These are phyloP conservation scores for Tribolium castaneum DNA, from an alignment of 1,140 invertebrate genomes.

Conservation along the genomic window DNA sequence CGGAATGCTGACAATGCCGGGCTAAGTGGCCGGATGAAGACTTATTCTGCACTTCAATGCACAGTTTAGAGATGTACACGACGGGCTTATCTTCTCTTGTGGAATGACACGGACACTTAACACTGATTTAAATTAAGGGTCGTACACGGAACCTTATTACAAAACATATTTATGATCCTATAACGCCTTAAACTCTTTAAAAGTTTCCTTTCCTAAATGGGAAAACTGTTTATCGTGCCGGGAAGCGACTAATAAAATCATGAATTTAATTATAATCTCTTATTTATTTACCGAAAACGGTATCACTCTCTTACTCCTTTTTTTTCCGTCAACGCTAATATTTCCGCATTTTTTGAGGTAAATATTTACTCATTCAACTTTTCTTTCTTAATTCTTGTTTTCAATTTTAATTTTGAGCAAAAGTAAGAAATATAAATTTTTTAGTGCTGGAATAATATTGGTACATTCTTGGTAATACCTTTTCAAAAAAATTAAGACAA, in stretches of 20 bases:
- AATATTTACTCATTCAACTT: no score
- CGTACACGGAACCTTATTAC: background rate
- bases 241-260: background rate
- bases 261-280: background rate
- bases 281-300: background rate
- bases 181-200: background rate
- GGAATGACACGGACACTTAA: background rate
- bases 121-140: background rate
- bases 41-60: background rate
- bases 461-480: no score
- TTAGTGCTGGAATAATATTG: no score
- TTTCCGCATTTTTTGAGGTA: no score
- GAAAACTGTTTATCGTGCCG: background rate
- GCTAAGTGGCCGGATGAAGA: background rate
- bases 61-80: background rate
- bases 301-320: background rate
- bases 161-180: background rate
- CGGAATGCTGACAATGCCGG: constrained; percentile 4
- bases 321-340: background rate
- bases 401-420: no score
- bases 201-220: background rate
- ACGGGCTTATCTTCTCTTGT: background rate
- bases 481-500: no score
- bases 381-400: no score
- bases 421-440: no score